These are phyloP conservation scores for Andrena bicolor DNA, from an alignment of 2,888 invertebrate genomes.

Conservation along the genomic window DNA sequence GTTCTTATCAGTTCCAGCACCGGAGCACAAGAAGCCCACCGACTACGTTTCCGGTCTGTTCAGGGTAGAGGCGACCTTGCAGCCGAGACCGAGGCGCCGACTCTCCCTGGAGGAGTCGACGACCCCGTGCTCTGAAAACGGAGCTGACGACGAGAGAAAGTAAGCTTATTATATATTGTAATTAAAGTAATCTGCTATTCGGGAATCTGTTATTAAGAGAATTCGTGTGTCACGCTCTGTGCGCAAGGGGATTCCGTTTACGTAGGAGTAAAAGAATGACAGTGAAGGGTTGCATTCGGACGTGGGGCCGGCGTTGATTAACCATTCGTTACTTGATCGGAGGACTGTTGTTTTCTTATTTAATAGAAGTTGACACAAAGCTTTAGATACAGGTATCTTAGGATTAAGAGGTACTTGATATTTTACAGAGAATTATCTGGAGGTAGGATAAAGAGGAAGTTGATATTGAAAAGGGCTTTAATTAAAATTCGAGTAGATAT, in stretches of 20 bases:
- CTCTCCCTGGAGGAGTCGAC: constrained; percentile 78
- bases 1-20: constrained; percentile 87
- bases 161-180: constrained; percentile 42
- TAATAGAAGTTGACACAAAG: too few species aligned
- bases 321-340: too few species aligned
- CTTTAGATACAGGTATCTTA: too few species aligned
- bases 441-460: too few species aligned
- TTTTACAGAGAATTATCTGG: too few species aligned
- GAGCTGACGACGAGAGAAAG: constrained; percentile 77
- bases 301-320: neutral
- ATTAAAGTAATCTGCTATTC: constrained; percentile 14
- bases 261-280: neutral
- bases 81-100: constrained; percentile 84
- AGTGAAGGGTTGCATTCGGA: neutral
- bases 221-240: neutral
- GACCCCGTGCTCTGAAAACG: constrained; percentile 74
- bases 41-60: constrained; percentile 90
- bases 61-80: constrained; percentile 86
- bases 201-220: constrained; percentile 4
- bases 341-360: neutral
- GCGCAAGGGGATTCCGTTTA: neutral
- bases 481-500: too few species aligned
- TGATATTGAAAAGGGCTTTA: too few species aligned
- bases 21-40: constrained; percentile 89
- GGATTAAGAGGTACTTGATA: too few species aligned